Evolutionary conservation across 2,113 vertebrate genomes (phyloP).

Genomic region (Odontophorus gujanensis): DNA sequence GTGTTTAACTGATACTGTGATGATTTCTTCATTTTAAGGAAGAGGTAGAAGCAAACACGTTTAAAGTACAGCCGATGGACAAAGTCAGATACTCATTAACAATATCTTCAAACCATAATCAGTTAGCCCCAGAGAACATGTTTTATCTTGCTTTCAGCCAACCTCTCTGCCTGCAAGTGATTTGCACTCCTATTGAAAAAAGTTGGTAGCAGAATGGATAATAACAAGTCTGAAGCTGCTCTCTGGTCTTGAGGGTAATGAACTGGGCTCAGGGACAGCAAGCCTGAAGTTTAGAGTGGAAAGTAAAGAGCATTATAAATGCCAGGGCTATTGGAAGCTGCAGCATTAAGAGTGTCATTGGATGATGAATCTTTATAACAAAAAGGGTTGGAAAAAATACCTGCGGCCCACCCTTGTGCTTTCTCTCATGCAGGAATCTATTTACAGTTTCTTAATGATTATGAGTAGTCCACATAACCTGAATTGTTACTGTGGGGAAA

Average conservation of each 20-base stretch:
- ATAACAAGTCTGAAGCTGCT: constrained; percentile 16
- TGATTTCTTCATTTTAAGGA: not conserved
- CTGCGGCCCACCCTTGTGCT: not conserved
- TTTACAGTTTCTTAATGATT: not conserved
- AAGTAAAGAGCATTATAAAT: constrained; percentile 7
- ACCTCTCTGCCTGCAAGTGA: constrained; percentile 29
- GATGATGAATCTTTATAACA: not conserved
- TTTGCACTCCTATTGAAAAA: constrained; percentile 31
- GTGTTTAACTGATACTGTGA: not conserved
- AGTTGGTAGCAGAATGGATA: constrained; percentile 40
- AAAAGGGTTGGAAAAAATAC: not conserved
- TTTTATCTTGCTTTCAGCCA: constrained; percentile 45
- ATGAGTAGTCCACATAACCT: not conserved
- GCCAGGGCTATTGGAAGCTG: constrained; percentile 4
- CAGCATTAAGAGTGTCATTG: not conserved
- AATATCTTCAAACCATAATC: constrained; percentile 33
- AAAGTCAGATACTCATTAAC: constrained; percentile 35
- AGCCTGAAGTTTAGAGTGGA: not conserved
- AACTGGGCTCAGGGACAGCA: not conserved
- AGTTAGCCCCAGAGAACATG: constrained; percentile 28
- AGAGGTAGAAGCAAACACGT: not conserved
- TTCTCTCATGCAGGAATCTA: not conserved
- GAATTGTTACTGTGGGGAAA: not conserved
- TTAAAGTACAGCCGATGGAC: not conserved
- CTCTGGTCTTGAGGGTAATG: not conserved